Evolutionary conservation across 2,797 vertebrate species (phyloP).

Genomic region (Sebastolobus altivelis): DNA sequence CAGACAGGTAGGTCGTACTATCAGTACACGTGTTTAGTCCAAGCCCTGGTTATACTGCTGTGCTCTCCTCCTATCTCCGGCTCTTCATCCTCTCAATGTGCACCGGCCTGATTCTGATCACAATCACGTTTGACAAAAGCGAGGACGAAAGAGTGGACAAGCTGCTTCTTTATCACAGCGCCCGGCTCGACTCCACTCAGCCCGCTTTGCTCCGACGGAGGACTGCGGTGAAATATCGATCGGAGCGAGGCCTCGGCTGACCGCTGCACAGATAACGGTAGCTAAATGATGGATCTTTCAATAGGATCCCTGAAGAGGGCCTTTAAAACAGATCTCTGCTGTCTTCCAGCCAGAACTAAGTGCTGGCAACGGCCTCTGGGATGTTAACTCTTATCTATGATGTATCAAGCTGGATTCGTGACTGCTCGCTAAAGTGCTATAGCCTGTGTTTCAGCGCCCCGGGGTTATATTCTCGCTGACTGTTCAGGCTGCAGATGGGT

Average conservation of each 20-base stretch:
- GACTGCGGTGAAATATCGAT: slow-evolving; percentile 53
- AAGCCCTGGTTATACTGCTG: too few species aligned
- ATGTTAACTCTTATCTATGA: slow-evolving; percentile 60
- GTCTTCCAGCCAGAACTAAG: slow-evolving; percentile 39
- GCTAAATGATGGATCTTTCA: slow-evolving; percentile 57
- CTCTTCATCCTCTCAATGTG: not conserved
- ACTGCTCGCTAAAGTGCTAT: slow-evolving; percentile 26
- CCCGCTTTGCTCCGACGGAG: not conserved
- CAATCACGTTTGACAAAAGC: slow-evolving; percentile 25
- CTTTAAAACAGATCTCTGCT: slow-evolving; percentile 53
- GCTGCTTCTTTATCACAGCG: slow-evolving; percentile 17
- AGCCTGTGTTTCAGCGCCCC: slow-evolving; percentile 36
- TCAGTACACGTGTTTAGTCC: too few species aligned
- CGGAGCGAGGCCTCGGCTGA: slow-evolving; percentile 37
- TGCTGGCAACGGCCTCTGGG: slow-evolving; percentile 20
- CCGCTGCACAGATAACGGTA: slow-evolving; percentile 46
- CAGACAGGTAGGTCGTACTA: not conserved
- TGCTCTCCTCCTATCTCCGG: not conserved
- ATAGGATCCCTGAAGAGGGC: slow-evolving; percentile 25
- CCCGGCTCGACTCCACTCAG: not conserved
- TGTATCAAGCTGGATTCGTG: slow-evolving; percentile 48
- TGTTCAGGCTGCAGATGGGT: slow-evolving; percentile 38
- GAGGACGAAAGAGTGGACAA: slow-evolving; percentile 14
- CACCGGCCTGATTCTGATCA: slow-evolving; percentile 18
- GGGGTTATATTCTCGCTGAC: slow-evolving; percentile 44